These are phyloP conservation scores for Orchesella cincta DNA, from an alignment of 1,140 invertebrate genomes.

Conservation along the genomic window DNA sequence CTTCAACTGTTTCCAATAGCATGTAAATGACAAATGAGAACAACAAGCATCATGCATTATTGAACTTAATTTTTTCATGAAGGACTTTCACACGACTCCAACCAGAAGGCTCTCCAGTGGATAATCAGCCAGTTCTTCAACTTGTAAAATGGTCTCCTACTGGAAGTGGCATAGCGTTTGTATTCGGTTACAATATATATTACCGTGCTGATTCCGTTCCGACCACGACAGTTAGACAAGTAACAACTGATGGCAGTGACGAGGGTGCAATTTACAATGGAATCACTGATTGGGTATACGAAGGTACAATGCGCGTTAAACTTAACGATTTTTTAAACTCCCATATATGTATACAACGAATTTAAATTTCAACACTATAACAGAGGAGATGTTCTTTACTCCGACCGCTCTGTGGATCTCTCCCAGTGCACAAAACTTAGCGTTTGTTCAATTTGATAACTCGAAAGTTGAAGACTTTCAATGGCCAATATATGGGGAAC, in stretches of 20 bases:
- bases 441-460: conserved; percentile 84
- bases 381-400: conserved; percentile 87
- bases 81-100: neutral
- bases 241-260: conserved; percentile 58
- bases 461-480: conserved; percentile 59
- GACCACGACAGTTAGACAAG: conserved; percentile 61
- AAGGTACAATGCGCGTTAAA: no score
- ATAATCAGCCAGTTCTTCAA: conserved; percentile 64
- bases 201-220: conserved; percentile 62
- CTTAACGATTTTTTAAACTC: no score
- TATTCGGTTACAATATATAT: conserved; percentile 80
- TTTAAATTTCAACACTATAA: conserved; percentile 52
- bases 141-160: conserved; percentile 72
- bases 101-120: neutral
- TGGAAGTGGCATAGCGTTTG: conserved; percentile 72
- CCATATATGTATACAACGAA: no score
- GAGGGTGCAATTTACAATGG: conserved; percentile 74
- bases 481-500: conserved; percentile 58
- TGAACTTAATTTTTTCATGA: no score
- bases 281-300: conserved; percentile 79
- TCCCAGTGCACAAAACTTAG: conserved; percentile 71
- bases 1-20: neutral
- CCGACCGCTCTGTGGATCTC: conserved; percentile 89
- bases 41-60: neutral
- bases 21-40: neutral